Evolutionary conservation across 2,888 invertebrate species (phyloP).

Genomic region (Cotesia congregata): DNA sequence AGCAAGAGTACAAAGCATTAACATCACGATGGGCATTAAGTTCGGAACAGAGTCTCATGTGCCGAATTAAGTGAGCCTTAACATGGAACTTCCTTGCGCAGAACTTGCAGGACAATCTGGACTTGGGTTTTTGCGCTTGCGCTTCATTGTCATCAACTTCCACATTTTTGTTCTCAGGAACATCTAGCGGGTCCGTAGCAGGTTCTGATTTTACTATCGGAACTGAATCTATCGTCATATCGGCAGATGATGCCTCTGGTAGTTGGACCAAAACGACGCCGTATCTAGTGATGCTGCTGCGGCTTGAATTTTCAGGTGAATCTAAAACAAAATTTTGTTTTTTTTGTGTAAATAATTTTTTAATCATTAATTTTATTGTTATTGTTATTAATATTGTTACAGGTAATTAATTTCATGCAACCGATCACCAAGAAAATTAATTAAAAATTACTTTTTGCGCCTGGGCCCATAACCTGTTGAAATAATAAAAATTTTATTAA

Average conservation of each 20-base stretch:
- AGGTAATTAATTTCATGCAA: not conserved
- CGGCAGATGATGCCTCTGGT: not conserved
- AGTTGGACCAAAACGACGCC: not conserved
- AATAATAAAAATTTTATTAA: no score
- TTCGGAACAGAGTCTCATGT: constrained; percentile 58
- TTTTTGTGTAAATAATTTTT: no score
- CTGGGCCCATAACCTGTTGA: no score
- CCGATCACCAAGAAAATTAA: not conserved
- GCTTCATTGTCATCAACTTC: not conserved
- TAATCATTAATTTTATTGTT: no score
- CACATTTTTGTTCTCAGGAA: not conserved
- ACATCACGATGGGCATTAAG: constrained; percentile 44
- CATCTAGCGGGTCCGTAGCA: not conserved
- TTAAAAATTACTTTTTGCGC: no score
- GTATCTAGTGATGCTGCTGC: not conserved
- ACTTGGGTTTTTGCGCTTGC: not conserved
- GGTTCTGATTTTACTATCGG: not conserved
- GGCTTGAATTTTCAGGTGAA: not conserved
- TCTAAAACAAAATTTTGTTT: not conserved
- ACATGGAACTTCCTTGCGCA: constrained; percentile 56
- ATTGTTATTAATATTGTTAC: not conserved
- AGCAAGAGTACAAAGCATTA: constrained; percentile 58
- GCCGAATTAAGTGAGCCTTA: constrained; percentile 55
- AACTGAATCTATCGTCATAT: not conserved
- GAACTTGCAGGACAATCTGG: constrained; percentile 52